Conservation (phyloP, 2,888 invertebrate genomes). For the Eupithecia centaureata region DNA sequence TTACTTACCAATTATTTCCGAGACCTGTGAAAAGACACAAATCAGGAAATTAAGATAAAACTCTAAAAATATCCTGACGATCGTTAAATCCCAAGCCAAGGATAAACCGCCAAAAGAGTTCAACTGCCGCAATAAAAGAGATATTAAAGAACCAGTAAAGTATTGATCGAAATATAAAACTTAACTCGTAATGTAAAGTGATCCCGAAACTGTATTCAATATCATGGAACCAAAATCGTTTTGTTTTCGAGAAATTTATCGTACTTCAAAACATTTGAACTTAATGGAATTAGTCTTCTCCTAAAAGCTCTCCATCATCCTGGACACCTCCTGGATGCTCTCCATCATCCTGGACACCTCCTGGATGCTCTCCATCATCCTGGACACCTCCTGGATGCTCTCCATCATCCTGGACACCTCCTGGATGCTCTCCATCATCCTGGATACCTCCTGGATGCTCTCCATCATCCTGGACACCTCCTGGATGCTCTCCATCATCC, state of each 20-base stretch:
- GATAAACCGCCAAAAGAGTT: neutral
- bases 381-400: too few species aligned
- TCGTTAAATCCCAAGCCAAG: neutral
- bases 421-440: too few species aligned
- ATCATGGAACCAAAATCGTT: neutral
- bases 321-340: too few species aligned
- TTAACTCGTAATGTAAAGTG: neutral
- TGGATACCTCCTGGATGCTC: too few species aligned
- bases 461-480: too few species aligned
- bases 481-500: too few species aligned
- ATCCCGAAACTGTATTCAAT: neutral
- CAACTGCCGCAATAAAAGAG: neutral
- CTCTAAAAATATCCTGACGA: neutral
- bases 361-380: too few species aligned
- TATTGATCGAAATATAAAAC: neutral
- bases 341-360: too few species aligned
- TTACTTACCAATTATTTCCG: neutral
- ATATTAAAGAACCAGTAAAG: neutral
- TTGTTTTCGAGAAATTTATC: neutral
- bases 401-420: too few species aligned
- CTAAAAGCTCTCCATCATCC: too few species aligned
- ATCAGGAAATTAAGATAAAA: neutral
- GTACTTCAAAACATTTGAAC: neutral
- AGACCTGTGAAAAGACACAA: neutral
- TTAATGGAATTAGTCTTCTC: too few species aligned